Conservation (phyloP, 2,888 invertebrate species). For the Napeogenes inachia region DNA sequence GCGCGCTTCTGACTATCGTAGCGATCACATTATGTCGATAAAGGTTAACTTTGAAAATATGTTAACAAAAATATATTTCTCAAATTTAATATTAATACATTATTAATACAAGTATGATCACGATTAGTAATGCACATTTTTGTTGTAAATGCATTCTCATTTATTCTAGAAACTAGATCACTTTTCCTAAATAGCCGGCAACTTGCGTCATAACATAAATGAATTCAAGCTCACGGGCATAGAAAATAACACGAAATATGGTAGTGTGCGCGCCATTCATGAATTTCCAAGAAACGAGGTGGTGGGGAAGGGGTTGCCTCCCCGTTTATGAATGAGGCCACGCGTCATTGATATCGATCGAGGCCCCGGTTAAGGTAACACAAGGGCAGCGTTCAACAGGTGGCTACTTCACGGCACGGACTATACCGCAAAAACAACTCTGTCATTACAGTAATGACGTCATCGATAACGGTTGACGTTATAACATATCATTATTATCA, state of each 20-base stretch:
- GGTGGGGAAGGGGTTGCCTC: slow-evolving; percentile 46
- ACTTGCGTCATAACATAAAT: slow-evolving; percentile 2
- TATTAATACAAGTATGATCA: neutral
- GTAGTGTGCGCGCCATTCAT: slow-evolving; percentile 64
- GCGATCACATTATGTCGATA: slow-evolving; percentile 28
- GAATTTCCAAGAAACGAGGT: slow-evolving; percentile 46
- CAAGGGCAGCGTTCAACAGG: slow-evolving; percentile 72
- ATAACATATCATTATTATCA: slow-evolving; percentile 18
- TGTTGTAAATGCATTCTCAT: neutral
- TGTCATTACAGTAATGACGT: slow-evolving; percentile 55
- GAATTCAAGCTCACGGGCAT: slow-evolving; percentile 15
- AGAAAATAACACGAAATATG: slow-evolving; percentile 21
- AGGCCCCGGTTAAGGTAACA: slow-evolving; percentile 53
- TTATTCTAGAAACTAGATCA: neutral
- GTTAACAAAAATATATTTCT: neutral
- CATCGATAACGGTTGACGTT: slow-evolving; percentile 34
- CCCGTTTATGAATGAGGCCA: slow-evolving; percentile 73
- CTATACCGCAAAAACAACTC: slow-evolving; percentile 43
- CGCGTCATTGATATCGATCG: slow-evolving; percentile 73
- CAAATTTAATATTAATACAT: too few species aligned
- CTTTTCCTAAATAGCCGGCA: neutral
- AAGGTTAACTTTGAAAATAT: slow-evolving; percentile 8
- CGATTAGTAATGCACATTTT: neutral
- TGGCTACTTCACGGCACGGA: slow-evolving; percentile 52
- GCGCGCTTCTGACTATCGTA: slow-evolving; percentile 31